Base-by-base conservation (phyloP, 2,888 invertebrate species). In the Mythimna lalbum region DNA sequence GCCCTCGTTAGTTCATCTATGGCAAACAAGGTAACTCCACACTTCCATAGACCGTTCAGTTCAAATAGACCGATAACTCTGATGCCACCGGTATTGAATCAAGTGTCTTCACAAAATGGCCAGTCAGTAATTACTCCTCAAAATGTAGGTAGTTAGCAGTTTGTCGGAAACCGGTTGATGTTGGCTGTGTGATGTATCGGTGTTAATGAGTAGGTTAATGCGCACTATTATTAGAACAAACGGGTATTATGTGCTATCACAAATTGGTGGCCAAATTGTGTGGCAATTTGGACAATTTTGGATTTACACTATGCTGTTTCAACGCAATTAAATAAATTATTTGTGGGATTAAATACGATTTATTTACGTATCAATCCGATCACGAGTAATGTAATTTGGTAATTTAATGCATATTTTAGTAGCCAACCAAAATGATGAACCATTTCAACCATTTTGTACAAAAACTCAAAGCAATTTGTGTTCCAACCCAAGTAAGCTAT, bases 91-190 rank as follows among this genome's bases (percentile, higher is more conserved):
- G 52, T 33, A 43, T 14, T 17, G 17, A 5, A 56, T 43, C 36
- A 50, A 33, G 76, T 74, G 50, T 75, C 82, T 72, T 56, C 63
- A 39, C 61, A 63, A 82, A 78, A 66, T 82, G 80, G 87, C 50
- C 47, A 17, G 36, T 47, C 75, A 79, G 62, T 87, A 90, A 90
- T 90, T 88, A 85, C 87, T 87, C 82, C 78, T 81, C 80, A 85
- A 88, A 86, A 87, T 87, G 85, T 84, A 82, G 86, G 85, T 87
- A 86, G 84, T 84, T 85, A 81, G 87, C 85, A 85, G 84, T 80
- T 80, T 80, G 72, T 66, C 57, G 72, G 73, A 62, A 73, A 83
- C 55, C 39, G 62, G 64, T 71, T 68, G 63, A 76, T 73, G 71
- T 74, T 76, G 43, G 68, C 61, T 76, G 62, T 73, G 55, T 73